Conservation (phyloP, 2,797 vertebrate species). For the Arctocebus calabarensis region DNA sequence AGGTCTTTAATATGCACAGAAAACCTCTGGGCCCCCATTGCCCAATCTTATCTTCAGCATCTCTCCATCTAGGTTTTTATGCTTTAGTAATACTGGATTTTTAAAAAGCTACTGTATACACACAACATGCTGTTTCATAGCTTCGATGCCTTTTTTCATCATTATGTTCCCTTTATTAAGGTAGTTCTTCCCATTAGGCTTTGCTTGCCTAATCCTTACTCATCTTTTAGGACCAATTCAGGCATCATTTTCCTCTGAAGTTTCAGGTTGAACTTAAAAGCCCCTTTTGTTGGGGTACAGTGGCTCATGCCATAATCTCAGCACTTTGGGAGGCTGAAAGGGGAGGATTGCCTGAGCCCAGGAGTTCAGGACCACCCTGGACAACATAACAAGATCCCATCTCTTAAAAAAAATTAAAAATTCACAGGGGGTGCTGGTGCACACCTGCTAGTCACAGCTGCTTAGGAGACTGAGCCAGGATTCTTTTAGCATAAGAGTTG, state of each 20-base stretch:
- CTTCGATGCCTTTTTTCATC: background rate
- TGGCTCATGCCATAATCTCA: background rate
- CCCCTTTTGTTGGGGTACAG: background rate
- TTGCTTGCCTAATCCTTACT: background rate
- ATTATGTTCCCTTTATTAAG: background rate
- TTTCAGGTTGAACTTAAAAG: conserved; percentile 3
- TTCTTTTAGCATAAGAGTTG: background rate
- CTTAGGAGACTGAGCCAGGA: background rate
- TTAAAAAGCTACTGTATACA: background rate
- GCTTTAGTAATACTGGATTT: background rate
- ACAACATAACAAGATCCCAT: background rate
- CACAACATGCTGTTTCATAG: background rate
- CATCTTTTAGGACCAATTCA: background rate
- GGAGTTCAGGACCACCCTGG: background rate
- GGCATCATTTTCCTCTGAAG: background rate
- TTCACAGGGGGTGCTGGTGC: too few species aligned
- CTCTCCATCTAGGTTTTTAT: background rate
- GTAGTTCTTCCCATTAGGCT: background rate
- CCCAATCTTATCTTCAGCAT: background rate
- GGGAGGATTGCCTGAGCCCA: background rate
- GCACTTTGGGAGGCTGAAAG: background rate
- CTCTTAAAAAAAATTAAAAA: background rate
- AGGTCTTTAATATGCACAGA: background rate
- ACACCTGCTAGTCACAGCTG: background rate
- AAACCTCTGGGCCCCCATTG: background rate